These are phyloP conservation scores for Falco novaeseelandiae DNA, from an alignment of 2,797 vertebrate genomes.

Conservation along the genomic window DNA sequence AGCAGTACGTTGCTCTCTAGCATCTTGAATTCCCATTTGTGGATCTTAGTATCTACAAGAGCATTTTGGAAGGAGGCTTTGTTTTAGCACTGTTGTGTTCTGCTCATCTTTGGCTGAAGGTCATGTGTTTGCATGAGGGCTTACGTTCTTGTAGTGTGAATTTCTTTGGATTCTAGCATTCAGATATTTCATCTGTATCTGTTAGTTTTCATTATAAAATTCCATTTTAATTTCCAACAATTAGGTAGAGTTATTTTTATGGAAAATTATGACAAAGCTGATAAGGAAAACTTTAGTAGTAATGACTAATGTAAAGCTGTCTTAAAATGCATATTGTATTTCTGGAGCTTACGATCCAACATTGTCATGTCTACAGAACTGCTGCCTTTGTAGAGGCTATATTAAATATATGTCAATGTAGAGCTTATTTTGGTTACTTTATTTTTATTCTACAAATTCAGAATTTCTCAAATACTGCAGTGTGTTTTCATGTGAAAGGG, in stretches of 20 bases:
- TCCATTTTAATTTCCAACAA: not conserved
- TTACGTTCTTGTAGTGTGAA: slow-evolving; percentile 13
- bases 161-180: slow-evolving; percentile 14
- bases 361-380: not conserved
- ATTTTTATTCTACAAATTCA: not conserved
- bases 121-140: not conserved
- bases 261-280: not conserved
- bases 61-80: not conserved
- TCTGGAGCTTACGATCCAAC: not conserved
- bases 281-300: not conserved
- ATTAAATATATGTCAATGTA: not conserved
- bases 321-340: not conserved
- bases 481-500: not conserved
- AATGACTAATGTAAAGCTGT: not conserved
- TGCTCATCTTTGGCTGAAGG: not conserved
- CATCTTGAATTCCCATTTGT: not conserved
- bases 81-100: not conserved
- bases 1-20: not conserved
- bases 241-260: not conserved
- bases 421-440: not conserved
- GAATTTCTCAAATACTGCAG: not conserved
- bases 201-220: not conserved
- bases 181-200: not conserved
- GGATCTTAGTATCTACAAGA: not conserved
- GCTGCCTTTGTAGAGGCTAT: not conserved